Evolutionary conservation across 2,888 invertebrate genomes (phyloP), one percentile per base, ranked within the genome.

Genomic region (Sphaerophoria rueppellii): DNA sequence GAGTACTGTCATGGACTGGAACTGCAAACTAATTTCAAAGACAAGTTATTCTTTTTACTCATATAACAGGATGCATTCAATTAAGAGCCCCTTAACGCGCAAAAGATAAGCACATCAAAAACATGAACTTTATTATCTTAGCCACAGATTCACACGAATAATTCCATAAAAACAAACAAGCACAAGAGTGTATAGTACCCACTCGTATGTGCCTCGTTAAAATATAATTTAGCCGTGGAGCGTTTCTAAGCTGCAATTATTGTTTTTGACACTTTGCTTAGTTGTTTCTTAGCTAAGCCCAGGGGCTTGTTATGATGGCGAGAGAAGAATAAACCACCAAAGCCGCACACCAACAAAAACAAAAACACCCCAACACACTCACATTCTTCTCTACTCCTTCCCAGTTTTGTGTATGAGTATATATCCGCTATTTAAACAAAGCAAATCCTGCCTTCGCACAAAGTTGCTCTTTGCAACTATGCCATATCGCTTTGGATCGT

Each of bases 261-360:
- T 67, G 67, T 67, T 67, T 67, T 54, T 67, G 67, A 67, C 67
- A 67, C 67, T 63, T 35, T 7, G 52, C 40, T 67, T 67, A 54
- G 67, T 67, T 52, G 37, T 40, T 67, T 63, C 63, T 63, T 50
- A 50, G 48, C 63, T 48, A 63, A 73, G 32, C 57, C 61, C 7
- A 2, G 24, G 57, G 61, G 50, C 35, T 54, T 80, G 34, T 61
- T 40, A 34, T 63, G 55, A 4, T 12, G 24, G 24, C 24, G 24
- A 24, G 24, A 50, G 12, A 74, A 69, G 69, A 55, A 32, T 16
- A 35, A 5, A 61, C 72, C 52, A 37, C 69, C 54, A 74, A 40
- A 80, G 54, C 79, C 32, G 24, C 24, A 24, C 24, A 24, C 24
- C 24, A 24, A 24, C 24, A 24, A 24, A 24, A 24, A 24, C 67